Evolutionary conservation across 2,113 vertebrate species (phyloP), one percentile per base, ranked within the genome.

Genomic region (Hemibagrus wyckioides): DNA sequence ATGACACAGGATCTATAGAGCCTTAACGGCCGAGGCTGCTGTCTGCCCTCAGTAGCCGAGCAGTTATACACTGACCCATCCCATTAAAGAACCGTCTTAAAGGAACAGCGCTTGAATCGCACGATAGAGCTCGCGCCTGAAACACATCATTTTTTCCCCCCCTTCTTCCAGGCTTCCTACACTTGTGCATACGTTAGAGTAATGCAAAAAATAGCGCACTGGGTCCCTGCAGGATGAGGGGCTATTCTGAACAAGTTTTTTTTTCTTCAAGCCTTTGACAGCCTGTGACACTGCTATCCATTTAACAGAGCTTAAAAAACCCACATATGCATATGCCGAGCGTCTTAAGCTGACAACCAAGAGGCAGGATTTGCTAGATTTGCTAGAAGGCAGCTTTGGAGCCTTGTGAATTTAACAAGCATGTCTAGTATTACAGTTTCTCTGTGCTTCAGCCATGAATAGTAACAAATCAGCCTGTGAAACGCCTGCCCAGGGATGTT

Each of bases 391-490:
- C 92, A 84, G 61, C 91, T 94, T 94, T 94, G 92, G 93, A 95
- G 93, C 94, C 89, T 94, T 95, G 92, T 93, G 94, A 95, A 96
- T 96, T 95, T 95, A 96, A 96, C 95, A 95, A 96, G 94, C 93
- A 92, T 94, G 92, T 91, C 92, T 95, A 88, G 92, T 92, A 93
- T 94, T 92, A 95, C 92, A 91, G 94, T 94, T 94, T 91, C 93
- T 94, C 93, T 91, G 92, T 88, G 92, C 92, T 92, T 95, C 94
- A 94, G 93, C 94, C 94, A 94, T 93, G 94, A 95, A 92, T 94
- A 94, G 93, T 94, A 94, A 94, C 57, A 91, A 94, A 94, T 93
- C 92, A 95, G 93, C 95, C 94, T 95, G 92, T 93, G 93, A 96
- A 96, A 95, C 91, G 92, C 85, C 92, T 91, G 88, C 92, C 95